Conservation (phyloP, 2,888 invertebrate genomes). For the Gnatocerus cornutus region DNA sequence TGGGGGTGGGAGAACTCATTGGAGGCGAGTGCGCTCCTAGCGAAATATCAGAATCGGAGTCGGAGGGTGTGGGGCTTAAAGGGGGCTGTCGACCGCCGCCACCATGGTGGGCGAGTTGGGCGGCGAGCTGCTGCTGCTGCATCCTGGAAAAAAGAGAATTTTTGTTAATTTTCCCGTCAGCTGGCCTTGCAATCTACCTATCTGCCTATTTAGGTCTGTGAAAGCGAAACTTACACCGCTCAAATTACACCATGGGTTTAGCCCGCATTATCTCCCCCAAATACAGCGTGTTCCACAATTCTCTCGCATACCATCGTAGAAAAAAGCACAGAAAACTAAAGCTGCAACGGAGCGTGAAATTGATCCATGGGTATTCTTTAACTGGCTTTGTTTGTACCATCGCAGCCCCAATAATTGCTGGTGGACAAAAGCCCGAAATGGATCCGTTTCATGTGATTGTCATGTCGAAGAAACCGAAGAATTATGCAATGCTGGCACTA, state of each 20-base stretch:
- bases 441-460: slow-evolving; percentile 37
- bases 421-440: slow-evolving; percentile 12
- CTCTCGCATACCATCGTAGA: not conserved
- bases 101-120: slow-evolving; percentile 68
- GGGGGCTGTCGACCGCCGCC: slow-evolving; percentile 63
- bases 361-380: slow-evolving; percentile 36
- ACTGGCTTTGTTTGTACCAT: slow-evolving; percentile 33
- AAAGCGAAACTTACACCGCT: slow-evolving; percentile 39
- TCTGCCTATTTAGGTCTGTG: slow-evolving; percentile 39
- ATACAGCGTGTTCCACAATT: slow-evolving; percentile 23
- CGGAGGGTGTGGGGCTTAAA: slow-evolving; percentile 69
- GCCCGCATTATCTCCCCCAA: slow-evolving; percentile 25
- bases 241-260: slow-evolving; percentile 36
- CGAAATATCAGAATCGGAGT: slow-evolving; percentile 71
- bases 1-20: slow-evolving; percentile 67
- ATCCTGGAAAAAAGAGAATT: slow-evolving; percentile 65
- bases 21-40: slow-evolving; percentile 70
- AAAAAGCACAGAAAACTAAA: slow-evolving; percentile 33
- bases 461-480: not conserved
- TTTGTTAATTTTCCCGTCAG: too few relatives aligned
- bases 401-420: slow-evolving; percentile 29
- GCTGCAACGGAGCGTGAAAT: slow-evolving; percentile 25
- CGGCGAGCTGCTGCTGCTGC: slow-evolving; percentile 70
- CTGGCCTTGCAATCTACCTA: slow-evolving; percentile 33
- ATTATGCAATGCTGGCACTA: not conserved